Base-by-base conservation (phyloP, 2,113 vertebrate species). In the Helogale parvula region DNA sequence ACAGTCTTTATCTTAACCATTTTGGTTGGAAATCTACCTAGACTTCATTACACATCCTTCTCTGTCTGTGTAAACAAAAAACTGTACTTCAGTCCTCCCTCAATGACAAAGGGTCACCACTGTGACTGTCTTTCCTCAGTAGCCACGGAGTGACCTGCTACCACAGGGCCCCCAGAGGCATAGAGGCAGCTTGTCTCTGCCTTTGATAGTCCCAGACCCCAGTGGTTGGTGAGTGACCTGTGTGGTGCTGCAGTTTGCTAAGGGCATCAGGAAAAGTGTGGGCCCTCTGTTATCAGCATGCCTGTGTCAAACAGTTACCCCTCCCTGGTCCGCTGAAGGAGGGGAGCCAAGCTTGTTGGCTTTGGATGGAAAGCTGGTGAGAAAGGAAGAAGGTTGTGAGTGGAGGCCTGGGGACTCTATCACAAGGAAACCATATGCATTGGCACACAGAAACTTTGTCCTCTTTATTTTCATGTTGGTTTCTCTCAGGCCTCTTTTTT, bases 11-110 rank as follows among this genome's bases (percentile, higher is more conserved):
- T 92, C 83, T 91, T 90, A 89, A 77, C 21, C 47, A 57, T 50
- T 96, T 88, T 71, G 29, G 33, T 68, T 54, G 13, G 86, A 85
- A 92, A 88, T 69, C 74, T 41, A 45, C 65, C 87, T 97, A 69
- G 41, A 97, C 54, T 88, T 31, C 15, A 57, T 69, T 57, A 7
- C 2, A 15, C 23, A 35, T 17, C 47, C 31, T 71, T 57, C 21
- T 41, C 38, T 94, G 52, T 54, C n/a, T 77, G 68, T 85, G 72
- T 33, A 93, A 95, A 41, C 33, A 29, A 47, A 52, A 23, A 31
- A 84, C 11, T 31, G 5, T 74, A n/a, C 57, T 33, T 69, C 9
- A 92, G 35, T 31, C 2, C 80, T 33, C 83, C 33, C 60, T 80
- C 33, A 3, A 2, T 80, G 21, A 38, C 41, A 1, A 6, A 66